phyloP scores from a whole-genome alignment of 2,113 vertebrate genomes.

The Sylvilagus bachmani region DNA sequence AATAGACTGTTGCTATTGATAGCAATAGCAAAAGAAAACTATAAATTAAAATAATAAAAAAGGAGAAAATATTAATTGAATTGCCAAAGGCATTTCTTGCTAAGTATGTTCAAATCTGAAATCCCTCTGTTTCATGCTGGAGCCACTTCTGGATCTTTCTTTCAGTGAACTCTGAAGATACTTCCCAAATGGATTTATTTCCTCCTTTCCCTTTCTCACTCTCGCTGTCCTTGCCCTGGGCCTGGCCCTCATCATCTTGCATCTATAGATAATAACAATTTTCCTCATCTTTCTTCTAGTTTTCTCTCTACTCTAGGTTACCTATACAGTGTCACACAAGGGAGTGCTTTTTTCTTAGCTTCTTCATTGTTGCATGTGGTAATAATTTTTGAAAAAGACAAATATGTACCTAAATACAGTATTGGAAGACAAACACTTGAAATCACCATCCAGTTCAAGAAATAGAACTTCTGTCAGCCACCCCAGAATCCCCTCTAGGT shows the following conservation, averaged over 20 bases:
- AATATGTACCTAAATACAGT: background rate
- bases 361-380: background rate
- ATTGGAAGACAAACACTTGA: conserved; percentile 2
- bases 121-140: background rate
- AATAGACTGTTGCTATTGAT: conserved; percentile 16
- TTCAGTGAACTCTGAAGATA: background rate
- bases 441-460: conserved; percentile 5
- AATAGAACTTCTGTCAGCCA: background rate
- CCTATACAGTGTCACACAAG: background rate
- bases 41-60: conserved; percentile 26
- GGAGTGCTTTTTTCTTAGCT: background rate
- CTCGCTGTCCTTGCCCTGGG: background rate
- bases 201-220: background rate
- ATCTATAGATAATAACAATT: background rate
- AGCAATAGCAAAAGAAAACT: background rate
- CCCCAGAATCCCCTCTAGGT: background rate
- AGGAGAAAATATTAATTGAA: background rate
- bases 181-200: conserved; percentile 27
- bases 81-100: background rate
- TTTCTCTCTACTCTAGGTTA: background rate
- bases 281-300: background rate
- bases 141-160: background rate
- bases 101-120: background rate
- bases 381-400: background rate
- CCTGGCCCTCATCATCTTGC: background rate